A percentile compares a stretch with the other conserved stretches of the same genome.
Evolutionary conservation across 2,113 vertebrate genomes (phyloP).

Genomic region (Plectropomus leopardus): DNA sequence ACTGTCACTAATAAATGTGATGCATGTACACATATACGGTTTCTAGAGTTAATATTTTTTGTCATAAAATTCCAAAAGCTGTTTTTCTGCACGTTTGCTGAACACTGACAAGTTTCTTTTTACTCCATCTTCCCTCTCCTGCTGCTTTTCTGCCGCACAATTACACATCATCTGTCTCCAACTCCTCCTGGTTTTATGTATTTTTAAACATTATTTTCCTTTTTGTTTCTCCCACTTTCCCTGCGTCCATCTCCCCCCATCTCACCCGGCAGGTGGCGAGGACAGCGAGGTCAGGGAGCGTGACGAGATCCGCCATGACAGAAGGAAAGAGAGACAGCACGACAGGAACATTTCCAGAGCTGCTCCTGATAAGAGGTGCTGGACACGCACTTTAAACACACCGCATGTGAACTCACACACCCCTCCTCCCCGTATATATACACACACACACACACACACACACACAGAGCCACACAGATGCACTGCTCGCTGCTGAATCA

Average conservation of each 20-base stretch:
- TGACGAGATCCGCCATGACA: slow-evolving; percentile 95
- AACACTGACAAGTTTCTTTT: neutral
- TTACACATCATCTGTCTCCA: slow-evolving; percentile 17
- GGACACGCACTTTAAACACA: slow-evolving; percentile 61
- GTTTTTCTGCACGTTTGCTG: neutral
- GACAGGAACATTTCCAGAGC: slow-evolving; percentile 96
- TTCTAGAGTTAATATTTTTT: neutral
- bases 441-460: neutral
- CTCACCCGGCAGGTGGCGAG: slow-evolving; percentile 83
- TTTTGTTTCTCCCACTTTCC: slow-evolving; percentile 12
- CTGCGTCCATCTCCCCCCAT: neutral
- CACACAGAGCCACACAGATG: slow-evolving; percentile 12
- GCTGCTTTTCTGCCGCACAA: neutral
- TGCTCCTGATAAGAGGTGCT: slow-evolving; percentile 96
- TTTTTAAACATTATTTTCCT: neutral
- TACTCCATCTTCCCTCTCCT: neutral
- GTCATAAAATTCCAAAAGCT: neutral
- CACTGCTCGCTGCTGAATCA: slow-evolving; percentile 58
- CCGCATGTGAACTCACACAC: slow-evolving; percentile 28
- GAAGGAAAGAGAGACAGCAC: slow-evolving; percentile 95
- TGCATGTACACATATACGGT: no score
- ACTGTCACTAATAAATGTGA: no score
- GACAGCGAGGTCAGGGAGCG: slow-evolving; percentile 94
- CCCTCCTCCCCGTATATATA: neutral
- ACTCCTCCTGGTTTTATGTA: neutral